Conservation (phyloP, 2,888 invertebrate genomes). For the Eristalinus sepulchralis region DNA sequence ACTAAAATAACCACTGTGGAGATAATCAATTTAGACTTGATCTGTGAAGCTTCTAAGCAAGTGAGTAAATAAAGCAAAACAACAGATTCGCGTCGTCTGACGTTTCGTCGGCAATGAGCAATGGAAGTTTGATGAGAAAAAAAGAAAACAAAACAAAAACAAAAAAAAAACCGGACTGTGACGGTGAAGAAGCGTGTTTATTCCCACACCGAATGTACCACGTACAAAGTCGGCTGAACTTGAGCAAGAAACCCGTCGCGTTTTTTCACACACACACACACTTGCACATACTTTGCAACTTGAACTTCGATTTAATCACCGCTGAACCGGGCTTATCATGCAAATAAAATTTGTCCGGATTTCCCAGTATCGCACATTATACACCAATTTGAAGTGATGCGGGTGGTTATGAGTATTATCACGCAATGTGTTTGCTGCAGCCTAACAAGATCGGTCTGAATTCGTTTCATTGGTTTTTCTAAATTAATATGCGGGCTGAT, state of each 20-base stretch:
- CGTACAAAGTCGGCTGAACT: neutral
- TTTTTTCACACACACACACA: neutral
- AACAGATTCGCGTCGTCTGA: conserved; percentile 10
- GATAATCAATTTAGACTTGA: conserved; percentile 14
- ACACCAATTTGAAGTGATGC: too few species aligned
- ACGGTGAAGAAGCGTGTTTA: neutral
- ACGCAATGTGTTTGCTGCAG: neutral
- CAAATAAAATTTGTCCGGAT: neutral
- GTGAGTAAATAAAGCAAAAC: conserved; percentile 11
- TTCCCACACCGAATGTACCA: neutral
- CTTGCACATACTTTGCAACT: neutral
- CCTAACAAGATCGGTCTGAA: neutral
- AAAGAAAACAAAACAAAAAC: too few species aligned
- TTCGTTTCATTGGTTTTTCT: neutral
- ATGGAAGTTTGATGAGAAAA: neutral
- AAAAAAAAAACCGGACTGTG: conserved; percentile 44
- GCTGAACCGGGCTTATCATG: neutral
- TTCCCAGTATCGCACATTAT: neutral
- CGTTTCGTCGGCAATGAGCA: neutral
- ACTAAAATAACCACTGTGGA: conserved; percentile 19
- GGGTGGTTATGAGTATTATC: neutral
- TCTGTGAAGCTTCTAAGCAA: neutral
- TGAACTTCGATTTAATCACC: neutral
- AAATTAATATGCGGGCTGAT: neutral
- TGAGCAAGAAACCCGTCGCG: neutral